phyloP scores from a whole-genome alignment of 2,888 invertebrate genomes.

The Laspeyria flexula region DNA sequence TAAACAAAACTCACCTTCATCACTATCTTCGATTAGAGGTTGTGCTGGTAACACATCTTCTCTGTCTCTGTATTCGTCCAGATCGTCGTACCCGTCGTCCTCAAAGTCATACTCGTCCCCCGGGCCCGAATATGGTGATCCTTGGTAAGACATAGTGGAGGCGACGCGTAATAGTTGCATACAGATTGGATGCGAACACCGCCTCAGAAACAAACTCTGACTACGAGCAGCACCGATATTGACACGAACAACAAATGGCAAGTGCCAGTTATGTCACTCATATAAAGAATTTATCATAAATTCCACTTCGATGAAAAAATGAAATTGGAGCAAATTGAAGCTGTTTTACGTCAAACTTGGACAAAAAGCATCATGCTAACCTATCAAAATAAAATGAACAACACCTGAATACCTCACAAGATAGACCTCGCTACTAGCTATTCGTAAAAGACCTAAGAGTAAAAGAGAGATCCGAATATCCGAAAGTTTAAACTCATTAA shows the following conservation, averaged over 20 bases:
- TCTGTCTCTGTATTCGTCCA: constrained; percentile 89
- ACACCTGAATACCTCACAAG: constrained; percentile 25
- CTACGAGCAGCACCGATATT: constrained; percentile 54
- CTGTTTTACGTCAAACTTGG: constrained; percentile 80
- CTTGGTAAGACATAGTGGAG: constrained; percentile 88
- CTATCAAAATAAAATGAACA: constrained; percentile 33
- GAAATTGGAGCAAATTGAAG: constrained; percentile 73
- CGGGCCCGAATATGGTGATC: constrained; percentile 89
- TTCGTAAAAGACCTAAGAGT: constrained; percentile 13
- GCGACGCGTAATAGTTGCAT: constrained; percentile 85
- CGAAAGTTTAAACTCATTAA: constrained; percentile 17
- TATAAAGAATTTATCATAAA: constrained; percentile 69
- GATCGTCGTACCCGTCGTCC: constrained; percentile 89
- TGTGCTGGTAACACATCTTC: constrained; percentile 83
- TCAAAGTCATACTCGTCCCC: constrained; percentile 91
- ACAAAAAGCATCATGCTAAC: constrained; percentile 72
- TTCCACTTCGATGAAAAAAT: constrained; percentile 65
- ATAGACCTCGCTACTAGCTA: not conserved
- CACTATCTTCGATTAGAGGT: constrained; percentile 87
- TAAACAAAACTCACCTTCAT: constrained; percentile 85
- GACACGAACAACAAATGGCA: constrained; percentile 62
- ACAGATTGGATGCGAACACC: constrained; percentile 79
- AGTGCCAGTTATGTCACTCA: constrained; percentile 71
- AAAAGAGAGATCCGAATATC: constrained; percentile 56
- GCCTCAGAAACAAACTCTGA: constrained; percentile 72